Conservation (phyloP, 2,888 invertebrate genomes). For the Cryptocephalus moraei region DNA sequence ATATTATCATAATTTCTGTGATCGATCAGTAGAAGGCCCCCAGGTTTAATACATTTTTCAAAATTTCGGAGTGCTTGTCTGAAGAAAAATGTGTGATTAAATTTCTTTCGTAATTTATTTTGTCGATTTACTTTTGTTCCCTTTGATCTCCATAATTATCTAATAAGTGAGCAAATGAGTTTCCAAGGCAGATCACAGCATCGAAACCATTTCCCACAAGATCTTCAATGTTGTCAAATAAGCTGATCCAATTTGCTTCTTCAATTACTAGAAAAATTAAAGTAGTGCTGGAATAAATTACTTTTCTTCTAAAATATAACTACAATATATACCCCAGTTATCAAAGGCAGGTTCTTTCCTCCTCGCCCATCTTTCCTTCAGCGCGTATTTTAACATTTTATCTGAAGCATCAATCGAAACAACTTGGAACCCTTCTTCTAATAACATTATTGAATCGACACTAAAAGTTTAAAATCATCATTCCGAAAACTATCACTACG, state of each 20-base stretch:
- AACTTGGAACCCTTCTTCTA: conserved; percentile 80
- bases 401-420: conserved; percentile 85
- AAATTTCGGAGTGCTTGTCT: conserved; percentile 69
- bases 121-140: conserved; percentile 50
- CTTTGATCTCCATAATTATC: conserved; percentile 70
- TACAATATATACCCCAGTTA: conserved; percentile 61
- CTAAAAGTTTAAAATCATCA: conserved; percentile 37
- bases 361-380: conserved; percentile 76
- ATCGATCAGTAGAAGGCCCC: conserved; percentile 75
- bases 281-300: too few species aligned
- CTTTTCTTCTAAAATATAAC: background rate
- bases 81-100: too few species aligned
- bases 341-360: conserved; percentile 70
- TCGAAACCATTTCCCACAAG: conserved; percentile 62
- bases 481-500: too few species aligned
- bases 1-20: conserved; percentile 84
- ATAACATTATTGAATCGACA: conserved; percentile 77
- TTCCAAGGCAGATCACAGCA: conserved; percentile 82
- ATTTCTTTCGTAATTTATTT: too few species aligned
- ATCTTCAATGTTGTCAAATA: conserved; percentile 62
- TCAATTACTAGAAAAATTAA: conserved; percentile 58
- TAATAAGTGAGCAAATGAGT: conserved; percentile 83
- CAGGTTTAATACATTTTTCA: conserved; percentile 72
- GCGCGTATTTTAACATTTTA: conserved; percentile 84
- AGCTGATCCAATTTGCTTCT: conserved; percentile 82